Percentiles rank a stretch among this genome's conserved stretches.
Evolutionary conservation across 2,888 invertebrate genomes (phyloP).

Genomic region (Acanthoscelides obtectus): DNA sequence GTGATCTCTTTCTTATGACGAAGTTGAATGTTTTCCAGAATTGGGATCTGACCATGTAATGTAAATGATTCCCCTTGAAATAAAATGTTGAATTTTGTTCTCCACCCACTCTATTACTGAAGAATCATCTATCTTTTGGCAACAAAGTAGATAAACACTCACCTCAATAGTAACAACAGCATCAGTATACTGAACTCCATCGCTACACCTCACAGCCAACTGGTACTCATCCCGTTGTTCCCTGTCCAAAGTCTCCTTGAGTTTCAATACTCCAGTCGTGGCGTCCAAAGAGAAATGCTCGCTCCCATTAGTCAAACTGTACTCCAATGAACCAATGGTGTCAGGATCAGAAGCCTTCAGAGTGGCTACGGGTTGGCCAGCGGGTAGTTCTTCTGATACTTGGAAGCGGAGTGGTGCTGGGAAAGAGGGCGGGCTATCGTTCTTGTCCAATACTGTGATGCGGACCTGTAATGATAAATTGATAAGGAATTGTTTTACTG

Average conservation of each 20-base stretch:
- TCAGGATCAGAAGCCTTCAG: constrained; percentile 82
- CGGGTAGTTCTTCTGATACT: constrained; percentile 81
- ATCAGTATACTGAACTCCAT: constrained; percentile 83
- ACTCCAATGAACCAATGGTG: constrained; percentile 71
- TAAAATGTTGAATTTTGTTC: no score
- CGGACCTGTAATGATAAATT: constrained; percentile 65
- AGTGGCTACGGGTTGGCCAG: constrained; percentile 72
- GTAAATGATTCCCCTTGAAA: no score
- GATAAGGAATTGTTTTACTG: no score
- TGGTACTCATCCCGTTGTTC: constrained; percentile 76
- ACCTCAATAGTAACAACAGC: constrained; percentile 75
- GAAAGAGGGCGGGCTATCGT: constrained; percentile 92
- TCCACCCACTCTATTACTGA: no score
- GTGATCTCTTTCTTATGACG: no score
- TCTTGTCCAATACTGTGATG: constrained; percentile 82
- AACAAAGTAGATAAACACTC: no score
- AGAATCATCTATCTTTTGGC: no score
- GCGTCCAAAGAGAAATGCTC: constrained; percentile 70
- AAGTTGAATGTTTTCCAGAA: no score
- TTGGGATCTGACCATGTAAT: no score
- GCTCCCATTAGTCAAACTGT: constrained; percentile 64
- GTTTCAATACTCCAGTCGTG: constrained; percentile 64
- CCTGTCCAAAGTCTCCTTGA: constrained; percentile 77
- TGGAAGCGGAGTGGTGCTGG: constrained; percentile 67
- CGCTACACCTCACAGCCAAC: constrained; percentile 77